Percentiles rank a stretch among this genome's conserved stretches.
phyloP scores from a whole-genome alignment of 2,888 invertebrate genomes.

The Mimas tiliae region DNA sequence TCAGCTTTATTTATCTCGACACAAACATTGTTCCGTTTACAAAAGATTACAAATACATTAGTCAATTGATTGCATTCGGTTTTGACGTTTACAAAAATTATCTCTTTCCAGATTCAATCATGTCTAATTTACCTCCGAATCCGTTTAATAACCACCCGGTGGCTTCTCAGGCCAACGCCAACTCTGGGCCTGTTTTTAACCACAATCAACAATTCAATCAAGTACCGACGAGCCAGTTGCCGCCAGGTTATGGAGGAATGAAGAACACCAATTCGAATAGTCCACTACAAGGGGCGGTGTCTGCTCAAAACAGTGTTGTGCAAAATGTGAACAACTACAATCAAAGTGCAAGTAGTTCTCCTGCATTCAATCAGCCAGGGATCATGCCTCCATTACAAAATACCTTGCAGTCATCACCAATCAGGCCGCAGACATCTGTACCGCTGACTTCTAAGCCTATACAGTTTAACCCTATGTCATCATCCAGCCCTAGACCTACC shows the following conservation, averaged over 20 bases:
- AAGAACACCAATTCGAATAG: conserved; percentile 76
- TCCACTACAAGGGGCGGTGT: conserved; percentile 52
- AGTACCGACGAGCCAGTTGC: conserved; percentile 63
- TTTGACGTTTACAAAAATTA: conserved; percentile 34
- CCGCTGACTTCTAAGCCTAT: conserved; percentile 36
- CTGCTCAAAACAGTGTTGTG: conserved; percentile 53
- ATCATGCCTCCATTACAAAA: conserved; percentile 47
- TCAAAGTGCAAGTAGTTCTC: conserved; percentile 74
- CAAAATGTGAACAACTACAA: conserved; percentile 65
- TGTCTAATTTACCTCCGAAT: conserved; percentile 78
- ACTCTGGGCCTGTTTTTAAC: conserved; percentile 54
- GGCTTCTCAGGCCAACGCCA: conserved; percentile 58
- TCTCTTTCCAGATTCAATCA: conserved; percentile 75
- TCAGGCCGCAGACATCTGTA: conserved; percentile 46
- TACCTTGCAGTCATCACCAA: conserved; percentile 62
- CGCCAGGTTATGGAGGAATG: conserved; percentile 58
- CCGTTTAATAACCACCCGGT: conserved; percentile 66
- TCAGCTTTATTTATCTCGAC: conserved; percentile 58
- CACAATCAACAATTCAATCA: conserved; percentile 61
- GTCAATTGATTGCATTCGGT: background rate
- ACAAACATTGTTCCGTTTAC: conserved; percentile 50
- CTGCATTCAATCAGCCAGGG: conserved; percentile 74
- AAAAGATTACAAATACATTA: background rate
- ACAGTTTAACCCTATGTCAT: conserved; percentile 48
- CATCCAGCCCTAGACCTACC: conserved; percentile 48